Conservation (phyloP, 2,888 invertebrate species). For the Steinernema hermaphroditum region DNA sequence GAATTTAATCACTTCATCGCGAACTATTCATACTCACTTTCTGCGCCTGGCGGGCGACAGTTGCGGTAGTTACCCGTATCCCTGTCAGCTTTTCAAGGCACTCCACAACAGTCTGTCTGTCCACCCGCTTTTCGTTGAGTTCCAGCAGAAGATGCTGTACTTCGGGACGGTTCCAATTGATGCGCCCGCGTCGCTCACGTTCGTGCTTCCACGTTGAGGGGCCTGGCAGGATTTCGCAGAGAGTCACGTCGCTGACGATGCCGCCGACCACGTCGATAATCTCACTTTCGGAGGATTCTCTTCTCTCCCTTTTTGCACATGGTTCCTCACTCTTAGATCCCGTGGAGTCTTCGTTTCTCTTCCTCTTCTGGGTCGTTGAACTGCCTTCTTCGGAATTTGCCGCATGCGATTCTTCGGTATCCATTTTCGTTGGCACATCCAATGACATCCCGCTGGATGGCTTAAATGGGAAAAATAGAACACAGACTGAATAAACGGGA, state of each 20-base stretch:
- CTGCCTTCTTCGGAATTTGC: background rate
- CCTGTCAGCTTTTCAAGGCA: background rate
- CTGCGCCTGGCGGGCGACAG: background rate
- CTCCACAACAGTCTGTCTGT: background rate
- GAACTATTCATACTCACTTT: background rate
- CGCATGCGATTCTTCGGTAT: background rate
- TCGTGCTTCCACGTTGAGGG: background rate
- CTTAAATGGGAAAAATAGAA: background rate
- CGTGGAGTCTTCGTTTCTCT: no score
- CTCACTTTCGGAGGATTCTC: no score
- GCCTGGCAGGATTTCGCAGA: no score
- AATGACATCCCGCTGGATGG: background rate
- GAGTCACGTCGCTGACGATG: no score
- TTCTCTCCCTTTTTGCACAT: no score
- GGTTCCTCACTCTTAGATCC: no score
- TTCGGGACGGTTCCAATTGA: background rate
- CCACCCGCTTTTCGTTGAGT: background rate
- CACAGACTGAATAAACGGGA: background rate
- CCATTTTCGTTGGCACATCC: no score
- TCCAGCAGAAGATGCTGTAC: background rate
- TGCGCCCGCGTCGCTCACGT: background rate
- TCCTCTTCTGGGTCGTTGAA: background rate
- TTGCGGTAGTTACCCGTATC: background rate
- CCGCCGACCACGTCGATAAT: no score
- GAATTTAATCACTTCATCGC: no score